These are phyloP conservation scores for Merops nubicus DNA, from an alignment of 2,113 vertebrate species.

Conservation along the genomic window DNA sequence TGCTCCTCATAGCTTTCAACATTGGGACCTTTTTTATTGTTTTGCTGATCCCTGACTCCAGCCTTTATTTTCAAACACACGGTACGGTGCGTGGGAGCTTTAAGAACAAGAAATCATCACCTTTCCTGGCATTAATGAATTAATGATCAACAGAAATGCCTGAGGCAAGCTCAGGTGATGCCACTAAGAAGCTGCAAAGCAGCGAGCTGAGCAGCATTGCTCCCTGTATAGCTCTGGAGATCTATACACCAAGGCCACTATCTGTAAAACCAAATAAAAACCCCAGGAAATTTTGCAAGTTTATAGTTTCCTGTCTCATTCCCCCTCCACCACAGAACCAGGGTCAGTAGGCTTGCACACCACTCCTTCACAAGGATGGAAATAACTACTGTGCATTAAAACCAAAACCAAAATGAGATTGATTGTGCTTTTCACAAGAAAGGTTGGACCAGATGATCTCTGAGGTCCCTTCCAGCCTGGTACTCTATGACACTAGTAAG, in stretches of 20 bases:
- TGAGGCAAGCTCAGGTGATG: constrained; percentile 51
- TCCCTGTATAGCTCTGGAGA: neutral
- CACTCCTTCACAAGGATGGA: neutral
- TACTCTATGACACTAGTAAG: neutral
- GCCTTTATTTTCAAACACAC: neutral
- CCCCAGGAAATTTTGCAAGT: neutral
- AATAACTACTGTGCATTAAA: neutral
- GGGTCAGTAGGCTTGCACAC: neutral
- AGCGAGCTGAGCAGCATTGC: neutral
- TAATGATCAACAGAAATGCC: constrained; percentile 45
- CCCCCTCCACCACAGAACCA: neutral
- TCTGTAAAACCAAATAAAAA: neutral
- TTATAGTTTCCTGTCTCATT: neutral
- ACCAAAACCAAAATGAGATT: neutral
- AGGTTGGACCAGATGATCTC: neutral
- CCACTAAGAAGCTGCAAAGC: constrained; percentile 39
- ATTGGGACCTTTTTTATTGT: constrained; percentile 50
- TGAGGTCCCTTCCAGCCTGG: neutral
- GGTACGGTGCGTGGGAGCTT: constrained; percentile 42
- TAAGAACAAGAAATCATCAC: constrained; percentile 62
- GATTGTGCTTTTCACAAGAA: neutral
- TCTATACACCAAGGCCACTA: neutral
- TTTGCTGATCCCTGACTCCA: constrained; percentile 58
- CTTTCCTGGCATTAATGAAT: constrained; percentile 37
- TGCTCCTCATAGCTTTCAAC: neutral